phyloP scores from a whole-genome alignment of 2,797 vertebrate genomes.

The Peromyscus nudipes region DNA sequence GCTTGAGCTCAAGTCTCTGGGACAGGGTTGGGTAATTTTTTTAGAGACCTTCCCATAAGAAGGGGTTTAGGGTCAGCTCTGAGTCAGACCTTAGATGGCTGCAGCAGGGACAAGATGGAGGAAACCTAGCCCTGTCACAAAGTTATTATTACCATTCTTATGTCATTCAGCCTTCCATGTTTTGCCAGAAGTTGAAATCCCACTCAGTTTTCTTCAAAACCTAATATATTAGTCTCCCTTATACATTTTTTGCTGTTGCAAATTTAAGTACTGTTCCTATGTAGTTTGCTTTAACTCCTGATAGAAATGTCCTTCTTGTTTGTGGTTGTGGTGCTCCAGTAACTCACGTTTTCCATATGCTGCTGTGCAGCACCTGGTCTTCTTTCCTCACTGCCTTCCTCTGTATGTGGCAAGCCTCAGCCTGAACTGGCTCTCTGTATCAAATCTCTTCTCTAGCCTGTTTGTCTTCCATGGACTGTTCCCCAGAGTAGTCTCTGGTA shows the following conservation, averaged over 20 bases:
- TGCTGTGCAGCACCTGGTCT: background rate
- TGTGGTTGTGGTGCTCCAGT: background rate
- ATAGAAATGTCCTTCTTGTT: background rate
- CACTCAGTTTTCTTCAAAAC: conserved; percentile 20
- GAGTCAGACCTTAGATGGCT: background rate
- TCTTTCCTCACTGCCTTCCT: background rate
- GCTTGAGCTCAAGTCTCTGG: background rate
- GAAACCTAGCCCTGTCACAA: background rate
- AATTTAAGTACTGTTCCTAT: background rate
- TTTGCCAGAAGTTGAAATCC: conserved; percentile 23
- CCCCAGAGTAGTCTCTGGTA: background rate
- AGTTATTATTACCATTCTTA: background rate
- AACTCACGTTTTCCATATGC: background rate
- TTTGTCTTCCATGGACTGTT: background rate
- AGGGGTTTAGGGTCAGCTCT: background rate
- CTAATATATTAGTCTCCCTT: background rate
- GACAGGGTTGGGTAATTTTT: background rate
- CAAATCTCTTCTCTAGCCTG: background rate
- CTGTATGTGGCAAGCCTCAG: background rate
- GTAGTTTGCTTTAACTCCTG: background rate
- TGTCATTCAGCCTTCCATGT: background rate
- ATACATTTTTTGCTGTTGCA: background rate
- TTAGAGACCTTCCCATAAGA: background rate
- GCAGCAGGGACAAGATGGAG: background rate
- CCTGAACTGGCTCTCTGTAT: background rate